Conservation (phyloP, 2,797 vertebrate genomes). For the Anas bernieri region DNA sequence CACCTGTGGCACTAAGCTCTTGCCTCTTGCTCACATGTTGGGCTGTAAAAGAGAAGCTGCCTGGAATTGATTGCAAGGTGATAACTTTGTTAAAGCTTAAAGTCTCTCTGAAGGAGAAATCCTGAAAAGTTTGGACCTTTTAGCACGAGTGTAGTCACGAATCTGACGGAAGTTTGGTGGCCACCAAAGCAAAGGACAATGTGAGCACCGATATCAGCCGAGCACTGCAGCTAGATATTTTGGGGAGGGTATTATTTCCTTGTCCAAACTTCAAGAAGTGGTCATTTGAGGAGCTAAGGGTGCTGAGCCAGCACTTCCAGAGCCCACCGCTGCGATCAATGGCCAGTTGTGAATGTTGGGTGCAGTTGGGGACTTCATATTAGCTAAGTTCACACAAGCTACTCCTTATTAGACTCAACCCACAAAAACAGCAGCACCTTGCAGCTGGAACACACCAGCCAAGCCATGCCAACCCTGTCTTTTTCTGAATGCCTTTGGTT, state of each 20-base stretch:
- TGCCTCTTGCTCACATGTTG: too few relatives aligned
- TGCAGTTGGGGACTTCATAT: background rate
- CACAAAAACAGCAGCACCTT: background rate
- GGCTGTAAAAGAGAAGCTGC: too few relatives aligned
- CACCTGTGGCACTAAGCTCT: too few relatives aligned
- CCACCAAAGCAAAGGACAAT: too few relatives aligned
- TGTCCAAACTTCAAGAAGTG: slow-evolving; percentile 2
- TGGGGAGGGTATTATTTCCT: slow-evolving; percentile 51
- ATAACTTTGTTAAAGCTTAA: too few relatives aligned
- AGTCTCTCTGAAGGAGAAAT: too few relatives aligned
- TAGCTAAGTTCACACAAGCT: background rate
- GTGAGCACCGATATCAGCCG: background rate
- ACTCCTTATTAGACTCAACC: background rate
- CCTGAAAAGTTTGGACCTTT: too few relatives aligned
- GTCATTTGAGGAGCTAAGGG: slow-evolving; percentile 46
- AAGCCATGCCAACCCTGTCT: rapidly evolving
- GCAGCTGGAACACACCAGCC: background rate
- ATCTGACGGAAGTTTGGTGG: too few relatives aligned
- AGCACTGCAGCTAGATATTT: slow-evolving; percentile 43
- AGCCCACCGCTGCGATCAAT: background rate
- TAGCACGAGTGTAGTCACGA: too few relatives aligned
- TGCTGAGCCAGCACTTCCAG: slow-evolving; percentile 34
- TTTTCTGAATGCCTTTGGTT: background rate
- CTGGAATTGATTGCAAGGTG: too few relatives aligned
- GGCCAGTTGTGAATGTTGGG: background rate